phyloP scores from a whole-genome alignment of 2,797 vertebrate species.

The Tinamus major region DNA sequence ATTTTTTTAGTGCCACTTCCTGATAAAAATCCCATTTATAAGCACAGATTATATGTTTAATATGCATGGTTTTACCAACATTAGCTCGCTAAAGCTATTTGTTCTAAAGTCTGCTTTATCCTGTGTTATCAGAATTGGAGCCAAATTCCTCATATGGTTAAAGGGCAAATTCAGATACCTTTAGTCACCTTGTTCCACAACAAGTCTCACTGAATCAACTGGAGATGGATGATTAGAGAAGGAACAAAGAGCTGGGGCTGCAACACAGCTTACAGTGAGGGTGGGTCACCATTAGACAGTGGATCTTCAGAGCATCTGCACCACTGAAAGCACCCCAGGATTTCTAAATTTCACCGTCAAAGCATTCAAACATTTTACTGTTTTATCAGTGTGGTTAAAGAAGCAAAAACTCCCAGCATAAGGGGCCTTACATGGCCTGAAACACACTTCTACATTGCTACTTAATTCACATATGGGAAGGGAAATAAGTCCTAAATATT shows the following conservation, averaged over 20 bases:
- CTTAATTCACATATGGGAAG: background rate
- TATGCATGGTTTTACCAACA: background rate
- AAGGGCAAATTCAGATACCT: conserved; percentile 56
- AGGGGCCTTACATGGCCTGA: background rate
- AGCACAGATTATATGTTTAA: conserved; percentile 25
- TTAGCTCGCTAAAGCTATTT: background rate
- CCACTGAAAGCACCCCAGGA: background rate
- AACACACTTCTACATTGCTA: background rate
- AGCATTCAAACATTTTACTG: background rate
- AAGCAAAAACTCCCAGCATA: background rate
- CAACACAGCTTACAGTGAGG: background rate
- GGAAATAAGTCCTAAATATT: background rate
- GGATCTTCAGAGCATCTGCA: background rate
- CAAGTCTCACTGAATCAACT: background rate
- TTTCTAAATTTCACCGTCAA: background rate
- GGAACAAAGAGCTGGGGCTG: conserved; percentile 10
- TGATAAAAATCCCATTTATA: conserved; percentile 35
- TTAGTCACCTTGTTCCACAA: conserved; percentile 54
- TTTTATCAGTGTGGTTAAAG: background rate
- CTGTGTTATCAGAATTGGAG: conserved; percentile 10
- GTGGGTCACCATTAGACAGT: background rate
- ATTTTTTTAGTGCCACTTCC: conserved; percentile 24
- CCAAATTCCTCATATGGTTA: conserved; percentile 19
- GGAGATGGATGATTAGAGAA: conserved; percentile 24
- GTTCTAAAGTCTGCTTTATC: conserved; percentile 37